Evolutionary conservation across 2,113 vertebrate species (phyloP).

Genomic region (Festucalex cinctus): DNA sequence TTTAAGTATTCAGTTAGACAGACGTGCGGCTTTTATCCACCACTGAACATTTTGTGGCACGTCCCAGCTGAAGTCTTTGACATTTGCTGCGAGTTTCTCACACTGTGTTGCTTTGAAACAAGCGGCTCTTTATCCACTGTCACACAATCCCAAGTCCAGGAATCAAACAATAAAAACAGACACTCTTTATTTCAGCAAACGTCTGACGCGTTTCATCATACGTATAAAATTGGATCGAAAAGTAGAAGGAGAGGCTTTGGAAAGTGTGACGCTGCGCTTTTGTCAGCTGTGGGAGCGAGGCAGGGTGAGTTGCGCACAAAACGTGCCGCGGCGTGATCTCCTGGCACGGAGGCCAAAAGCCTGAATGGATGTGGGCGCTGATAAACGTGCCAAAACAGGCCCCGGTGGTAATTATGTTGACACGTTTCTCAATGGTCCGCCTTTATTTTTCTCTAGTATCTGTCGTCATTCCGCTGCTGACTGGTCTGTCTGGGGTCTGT

Average conservation of each 20-base stretch:
- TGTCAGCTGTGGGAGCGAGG: conserved; percentile 51
- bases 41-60: conserved; percentile 21
- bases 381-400: conserved; percentile 62
- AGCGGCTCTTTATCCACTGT: neutral
- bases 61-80: conserved; percentile 18
- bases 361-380: conserved; percentile 60
- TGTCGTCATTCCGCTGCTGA: conserved; percentile 4
- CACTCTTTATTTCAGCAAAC: neutral
- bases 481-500: conserved; percentile 8
- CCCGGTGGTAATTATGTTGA: conserved; percentile 29
- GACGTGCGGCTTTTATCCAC: conserved; percentile 22
- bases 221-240: conserved; percentile 13
- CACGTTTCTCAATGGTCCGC: conserved; percentile 24
- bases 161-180: neutral
- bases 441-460: conserved; percentile 37
- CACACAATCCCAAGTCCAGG: neutral
- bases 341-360: conserved; percentile 26
- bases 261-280: conserved; percentile 64
- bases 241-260: conserved; percentile 57
- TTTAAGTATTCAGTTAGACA: conserved; percentile 52
- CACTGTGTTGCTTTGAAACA: conserved; percentile 1
- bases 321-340: conserved; percentile 58
- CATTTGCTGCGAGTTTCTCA: conserved; percentile 8
- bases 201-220: neutral
- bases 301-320: conserved; percentile 44